Conservation (phyloP, 2,888 invertebrate species). For the Parthenolecanium corni region DNA sequence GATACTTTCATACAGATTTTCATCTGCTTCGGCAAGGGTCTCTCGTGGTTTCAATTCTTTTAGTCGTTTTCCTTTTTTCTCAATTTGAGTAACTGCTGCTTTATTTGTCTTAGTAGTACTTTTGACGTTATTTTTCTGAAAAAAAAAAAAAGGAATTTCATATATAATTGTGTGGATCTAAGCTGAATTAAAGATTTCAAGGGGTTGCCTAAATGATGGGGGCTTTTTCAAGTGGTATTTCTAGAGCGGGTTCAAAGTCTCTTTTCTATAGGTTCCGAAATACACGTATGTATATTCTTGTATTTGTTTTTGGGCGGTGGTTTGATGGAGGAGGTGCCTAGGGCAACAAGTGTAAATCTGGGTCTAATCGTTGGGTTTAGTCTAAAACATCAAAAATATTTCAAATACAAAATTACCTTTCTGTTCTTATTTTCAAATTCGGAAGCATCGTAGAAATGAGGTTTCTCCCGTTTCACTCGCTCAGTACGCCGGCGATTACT, state of each 20-base stretch:
- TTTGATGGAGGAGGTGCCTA: too few relatives aligned
- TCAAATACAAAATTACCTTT: slow-evolving; percentile 17
- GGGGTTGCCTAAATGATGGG: too few relatives aligned
- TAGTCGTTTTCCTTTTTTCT: slow-evolving; percentile 26
- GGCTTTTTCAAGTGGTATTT: too few relatives aligned
- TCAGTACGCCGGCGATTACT: slow-evolving; percentile 52
- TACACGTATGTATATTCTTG: too few relatives aligned
- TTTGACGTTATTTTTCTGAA: too few relatives aligned
- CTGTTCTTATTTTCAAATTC: slow-evolving; percentile 58
- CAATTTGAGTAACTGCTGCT: slow-evolving; percentile 26
- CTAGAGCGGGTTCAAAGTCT: too few relatives aligned
- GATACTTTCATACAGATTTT: slow-evolving; percentile 33
- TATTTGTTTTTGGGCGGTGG: too few relatives aligned
- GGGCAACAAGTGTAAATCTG: too few relatives aligned
- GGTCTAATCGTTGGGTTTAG: too few relatives aligned
- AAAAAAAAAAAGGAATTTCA: slow-evolving; percentile 3
- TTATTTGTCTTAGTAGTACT: slow-evolving; percentile 19
- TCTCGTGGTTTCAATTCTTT: slow-evolving; percentile 19
- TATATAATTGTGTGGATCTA: not conserved
- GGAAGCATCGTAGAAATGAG: slow-evolving; percentile 70
- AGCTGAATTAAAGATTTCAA: not conserved
- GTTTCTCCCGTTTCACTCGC: slow-evolving; percentile 60
- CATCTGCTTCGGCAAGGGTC: slow-evolving; percentile 29
- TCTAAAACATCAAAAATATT: too few relatives aligned
- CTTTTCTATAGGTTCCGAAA: too few relatives aligned